These are phyloP conservation scores for Acestrorhynchus altus DNA, from an alignment of 2,797 vertebrate species.

Conservation along the genomic window DNA sequence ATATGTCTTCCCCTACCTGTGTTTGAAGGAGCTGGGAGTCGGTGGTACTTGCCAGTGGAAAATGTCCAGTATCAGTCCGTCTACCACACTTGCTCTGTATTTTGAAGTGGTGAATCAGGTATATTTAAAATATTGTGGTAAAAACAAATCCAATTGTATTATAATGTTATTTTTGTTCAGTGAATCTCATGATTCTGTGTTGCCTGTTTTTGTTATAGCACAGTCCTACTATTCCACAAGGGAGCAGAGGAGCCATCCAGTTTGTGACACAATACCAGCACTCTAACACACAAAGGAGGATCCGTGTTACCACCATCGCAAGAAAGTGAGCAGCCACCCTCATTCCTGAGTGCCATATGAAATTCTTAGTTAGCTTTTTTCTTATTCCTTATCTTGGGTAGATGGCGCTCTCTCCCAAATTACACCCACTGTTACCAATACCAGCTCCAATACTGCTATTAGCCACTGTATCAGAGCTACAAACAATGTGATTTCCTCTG, in stretches of 20 bases:
- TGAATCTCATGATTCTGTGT: conserved; percentile 24
- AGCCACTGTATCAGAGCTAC: too few relatives aligned
- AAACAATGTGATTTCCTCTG: too few relatives aligned
- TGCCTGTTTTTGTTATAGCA: conserved; percentile 77
- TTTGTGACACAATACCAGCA: conserved; percentile 97
- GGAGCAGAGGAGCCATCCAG: conserved; percentile 92
- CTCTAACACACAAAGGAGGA: conserved; percentile 89
- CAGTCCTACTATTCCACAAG: conserved; percentile 92
- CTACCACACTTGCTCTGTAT: conserved; percentile 88
- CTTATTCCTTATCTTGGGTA: too few relatives aligned
- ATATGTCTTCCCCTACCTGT: conserved; percentile 32
- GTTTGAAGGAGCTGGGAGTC: conserved; percentile 81
- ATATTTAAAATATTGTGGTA: conserved; percentile 5
- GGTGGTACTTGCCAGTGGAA: conserved; percentile 97
- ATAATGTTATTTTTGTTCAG: background rate
- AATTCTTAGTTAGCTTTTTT: too few relatives aligned
- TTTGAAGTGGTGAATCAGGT: conserved; percentile 99
- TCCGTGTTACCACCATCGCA: conserved; percentile 93
- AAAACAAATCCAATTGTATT: too few relatives aligned
- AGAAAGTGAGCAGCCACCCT: conserved; percentile 86
- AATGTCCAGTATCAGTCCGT: conserved; percentile 88
- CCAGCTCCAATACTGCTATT: too few relatives aligned
- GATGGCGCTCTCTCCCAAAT: too few relatives aligned
- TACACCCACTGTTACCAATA: too few relatives aligned
- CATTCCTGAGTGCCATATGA: too few relatives aligned